These are phyloP conservation scores for Xerus rutilus DNA, from an alignment of 2,797 vertebrate species.

Conservation along the genomic window DNA sequence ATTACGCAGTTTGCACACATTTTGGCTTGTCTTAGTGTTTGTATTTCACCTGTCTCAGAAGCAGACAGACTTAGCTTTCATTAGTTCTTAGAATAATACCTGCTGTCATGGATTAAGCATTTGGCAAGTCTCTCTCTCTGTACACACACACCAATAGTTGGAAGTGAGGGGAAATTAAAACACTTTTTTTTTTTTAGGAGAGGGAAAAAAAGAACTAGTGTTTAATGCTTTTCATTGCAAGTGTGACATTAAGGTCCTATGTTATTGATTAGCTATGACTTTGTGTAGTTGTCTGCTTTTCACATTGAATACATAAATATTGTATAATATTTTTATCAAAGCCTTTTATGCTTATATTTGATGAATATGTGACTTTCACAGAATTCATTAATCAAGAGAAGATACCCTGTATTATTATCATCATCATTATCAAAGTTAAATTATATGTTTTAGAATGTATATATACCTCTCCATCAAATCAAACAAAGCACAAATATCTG, in stretches of 20 bases:
- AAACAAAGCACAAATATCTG: neutral
- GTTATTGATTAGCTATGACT: constrained; percentile 55
- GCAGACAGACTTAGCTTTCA: constrained; percentile 87
- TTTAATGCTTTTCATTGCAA: constrained; percentile 68
- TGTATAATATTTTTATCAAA: constrained; percentile 66
- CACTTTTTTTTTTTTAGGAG: neutral
- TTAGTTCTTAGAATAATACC: constrained; percentile 80
- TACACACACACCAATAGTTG: constrained; percentile 80
- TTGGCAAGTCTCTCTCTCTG: constrained; percentile 83
- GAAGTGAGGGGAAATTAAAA: constrained; percentile 69
- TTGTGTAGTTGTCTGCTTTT: constrained; percentile 33
- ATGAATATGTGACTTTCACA: constrained; percentile 60
- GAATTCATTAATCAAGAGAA: constrained; percentile 49
- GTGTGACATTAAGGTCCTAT: neutral
- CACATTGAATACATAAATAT: neutral
- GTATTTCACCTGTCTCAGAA: constrained; percentile 90
- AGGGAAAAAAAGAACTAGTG: neutral
- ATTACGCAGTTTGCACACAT: constrained; percentile 88
- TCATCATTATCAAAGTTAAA: constrained; percentile 50
- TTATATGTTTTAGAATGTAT: constrained; percentile 8
- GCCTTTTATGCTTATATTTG: constrained; percentile 51
- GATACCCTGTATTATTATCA: neutral
- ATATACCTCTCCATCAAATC: neutral
- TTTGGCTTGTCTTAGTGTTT: constrained; percentile 89
- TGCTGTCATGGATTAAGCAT: constrained; percentile 85